These are phyloP conservation scores for Drymonia ruficornis DNA, from an alignment of 2,888 invertebrate genomes.

Conservation along the genomic window DNA sequence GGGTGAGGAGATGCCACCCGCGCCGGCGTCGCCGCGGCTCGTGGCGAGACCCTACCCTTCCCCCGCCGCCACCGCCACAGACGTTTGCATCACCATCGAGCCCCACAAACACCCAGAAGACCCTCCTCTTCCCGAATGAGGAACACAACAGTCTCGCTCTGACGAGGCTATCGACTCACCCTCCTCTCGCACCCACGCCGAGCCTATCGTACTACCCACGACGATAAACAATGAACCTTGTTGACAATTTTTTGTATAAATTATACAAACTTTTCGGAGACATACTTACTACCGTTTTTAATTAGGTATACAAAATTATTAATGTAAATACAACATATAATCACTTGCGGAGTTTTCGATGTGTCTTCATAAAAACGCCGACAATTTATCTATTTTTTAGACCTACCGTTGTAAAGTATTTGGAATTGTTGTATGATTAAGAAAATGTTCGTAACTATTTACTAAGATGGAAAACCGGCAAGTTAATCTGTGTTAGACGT, in stretches of 20 bases:
- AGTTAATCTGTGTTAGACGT: too few relatives aligned
- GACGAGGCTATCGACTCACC: slow-evolving; percentile 28
- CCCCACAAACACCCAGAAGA: slow-evolving; percentile 30
- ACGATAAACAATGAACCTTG: slow-evolving; percentile 34
- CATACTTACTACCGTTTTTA: slow-evolving; percentile 46
- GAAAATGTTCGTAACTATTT: slow-evolving; percentile 15
- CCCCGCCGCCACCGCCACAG: slow-evolving; percentile 30
- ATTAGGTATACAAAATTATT: slow-evolving; percentile 16
- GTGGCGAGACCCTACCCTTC: slow-evolving; percentile 38
- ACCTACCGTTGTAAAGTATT: slow-evolving; percentile 55
- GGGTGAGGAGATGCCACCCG: slow-evolving; percentile 13
- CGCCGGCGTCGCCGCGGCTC: slow-evolving; percentile 27
- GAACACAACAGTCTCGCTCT: slow-evolving; percentile 34
- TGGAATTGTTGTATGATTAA: slow-evolving; percentile 26
- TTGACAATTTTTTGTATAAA: slow-evolving; percentile 61
- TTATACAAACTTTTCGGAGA: slow-evolving; percentile 63
- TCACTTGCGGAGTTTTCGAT: slow-evolving; percentile 58
- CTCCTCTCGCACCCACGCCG: slow-evolving; percentile 21
- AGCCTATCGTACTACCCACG: slow-evolving; percentile 8
- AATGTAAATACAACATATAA: slow-evolving; percentile 27
- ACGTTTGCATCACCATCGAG: slow-evolving; percentile 65
- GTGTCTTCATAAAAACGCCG: slow-evolving; percentile 59
- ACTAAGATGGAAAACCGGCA: background rate
- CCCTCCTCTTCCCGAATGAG: slow-evolving; percentile 42
- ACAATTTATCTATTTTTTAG: slow-evolving; percentile 66